Evolutionary conservation across 2,113 vertebrate species (phyloP).

Genomic region (Peucedramus taeniatus): DNA sequence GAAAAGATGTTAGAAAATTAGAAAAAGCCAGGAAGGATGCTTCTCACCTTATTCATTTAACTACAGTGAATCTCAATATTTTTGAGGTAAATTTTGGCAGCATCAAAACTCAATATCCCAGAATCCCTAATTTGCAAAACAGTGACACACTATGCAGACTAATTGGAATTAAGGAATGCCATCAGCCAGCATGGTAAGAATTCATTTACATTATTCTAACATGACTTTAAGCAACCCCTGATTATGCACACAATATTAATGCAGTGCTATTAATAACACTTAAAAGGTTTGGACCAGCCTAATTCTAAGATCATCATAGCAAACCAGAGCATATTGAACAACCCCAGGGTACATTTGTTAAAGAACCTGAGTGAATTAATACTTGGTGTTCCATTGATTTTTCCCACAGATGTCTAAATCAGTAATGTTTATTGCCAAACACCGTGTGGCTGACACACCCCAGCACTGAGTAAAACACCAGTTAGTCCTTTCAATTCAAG

Average conservation of each 20-base stretch:
- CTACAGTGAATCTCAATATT: background rate
- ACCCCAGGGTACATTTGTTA: background rate
- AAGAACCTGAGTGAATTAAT: background rate
- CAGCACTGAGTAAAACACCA: background rate
- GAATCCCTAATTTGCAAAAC: background rate
- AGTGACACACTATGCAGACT: background rate
- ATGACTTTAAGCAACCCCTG: background rate
- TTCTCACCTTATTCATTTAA: background rate
- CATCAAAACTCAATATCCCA: background rate
- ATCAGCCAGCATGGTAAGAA: background rate
- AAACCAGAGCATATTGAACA: background rate
- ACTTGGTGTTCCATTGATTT: constrained; percentile 16
- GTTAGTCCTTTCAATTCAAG: background rate
- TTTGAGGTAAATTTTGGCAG: background rate
- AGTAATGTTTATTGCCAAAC: background rate
- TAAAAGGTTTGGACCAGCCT: background rate
- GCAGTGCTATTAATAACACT: background rate
- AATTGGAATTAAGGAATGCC: background rate
- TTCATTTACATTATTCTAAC: background rate
- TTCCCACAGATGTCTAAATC: background rate
- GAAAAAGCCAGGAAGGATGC: background rate
- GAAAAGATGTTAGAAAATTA: background rate
- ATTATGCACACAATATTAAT: background rate
- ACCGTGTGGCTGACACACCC: background rate
- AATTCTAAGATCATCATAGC: background rate